Evolutionary conservation across 2,113 vertebrate species (phyloP).

Genomic region (Catharus fuscescens): DNA sequence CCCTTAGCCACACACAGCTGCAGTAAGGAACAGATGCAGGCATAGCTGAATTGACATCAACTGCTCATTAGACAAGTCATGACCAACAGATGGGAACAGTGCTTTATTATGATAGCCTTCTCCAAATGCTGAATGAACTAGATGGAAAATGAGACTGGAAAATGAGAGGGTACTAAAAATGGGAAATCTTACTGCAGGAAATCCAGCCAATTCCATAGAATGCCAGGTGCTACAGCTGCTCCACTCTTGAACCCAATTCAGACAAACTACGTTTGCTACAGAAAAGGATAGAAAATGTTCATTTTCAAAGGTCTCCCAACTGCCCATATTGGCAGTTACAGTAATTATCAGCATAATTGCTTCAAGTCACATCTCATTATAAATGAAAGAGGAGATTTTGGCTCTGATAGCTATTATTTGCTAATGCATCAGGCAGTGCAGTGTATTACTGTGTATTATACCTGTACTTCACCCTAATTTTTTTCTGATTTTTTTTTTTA

Average conservation of each 20-base stretch:
- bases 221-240: conserved; percentile 29
- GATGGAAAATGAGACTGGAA: not conserved
- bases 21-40: not conserved
- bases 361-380: conserved; percentile 8
- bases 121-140: conserved; percentile 17
- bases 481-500: not conserved
- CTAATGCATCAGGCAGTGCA: not conserved
- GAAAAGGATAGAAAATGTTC: not conserved
- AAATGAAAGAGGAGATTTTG: not conserved
- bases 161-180: conserved; percentile 37
- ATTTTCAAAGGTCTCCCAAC: not conserved
- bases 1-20: conserved; percentile 28
- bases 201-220: not conserved
- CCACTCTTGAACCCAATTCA: not conserved
- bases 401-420: not conserved
- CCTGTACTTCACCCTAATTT: not conserved
- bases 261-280: not conserved
- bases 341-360: conserved; percentile 25
- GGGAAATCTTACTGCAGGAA: not conserved
- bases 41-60: not conserved
- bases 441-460: not conserved
- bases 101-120: not conserved
- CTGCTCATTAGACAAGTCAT: conserved; percentile 13
- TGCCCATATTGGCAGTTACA: not conserved
- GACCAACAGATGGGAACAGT: conserved; percentile 47